phyloP scores from a whole-genome alignment of 2,113 vertebrate genomes.

The Panthera tigris region DNA sequence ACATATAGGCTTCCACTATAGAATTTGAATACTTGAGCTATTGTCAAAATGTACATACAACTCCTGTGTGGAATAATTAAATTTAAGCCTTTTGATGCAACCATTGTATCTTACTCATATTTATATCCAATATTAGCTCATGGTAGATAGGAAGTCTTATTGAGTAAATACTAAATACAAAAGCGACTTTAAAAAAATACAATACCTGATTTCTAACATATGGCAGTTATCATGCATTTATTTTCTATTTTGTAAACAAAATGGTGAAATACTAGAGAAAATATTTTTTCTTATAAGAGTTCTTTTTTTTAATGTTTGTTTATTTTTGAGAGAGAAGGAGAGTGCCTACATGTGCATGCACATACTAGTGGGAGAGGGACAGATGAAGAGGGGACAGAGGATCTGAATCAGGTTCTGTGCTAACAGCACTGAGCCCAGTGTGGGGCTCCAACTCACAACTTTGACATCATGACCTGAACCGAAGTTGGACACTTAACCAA shows the following conservation, averaged over 20 bases:
- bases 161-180: background rate
- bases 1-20: background rate
- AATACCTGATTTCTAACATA: background rate
- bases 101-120: background rate
- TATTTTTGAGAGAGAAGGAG: too few relatives aligned
- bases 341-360: too few relatives aligned
- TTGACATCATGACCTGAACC: too few relatives aligned
- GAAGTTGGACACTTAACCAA: too few relatives aligned
- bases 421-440: too few relatives aligned
- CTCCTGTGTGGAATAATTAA: background rate
- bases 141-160: background rate
- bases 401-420: too few relatives aligned
- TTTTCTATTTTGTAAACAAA: constrained; percentile 19
- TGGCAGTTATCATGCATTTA: background rate
- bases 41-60: background rate
- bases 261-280: background rate
- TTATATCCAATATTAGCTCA: background rate
- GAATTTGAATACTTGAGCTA: background rate
- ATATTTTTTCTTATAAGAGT: background rate
- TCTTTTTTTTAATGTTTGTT: background rate
- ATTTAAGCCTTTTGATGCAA: background rate
- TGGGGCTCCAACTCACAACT: too few relatives aligned
- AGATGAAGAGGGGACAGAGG: too few relatives aligned
- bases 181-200: background rate
- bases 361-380: too few relatives aligned